Evolutionary conservation across 92 coral and sea anemone genomes (phyloP), one percentile per base, ranked within the genome.

Genomic region (Galaxea fascicularis): DNA sequence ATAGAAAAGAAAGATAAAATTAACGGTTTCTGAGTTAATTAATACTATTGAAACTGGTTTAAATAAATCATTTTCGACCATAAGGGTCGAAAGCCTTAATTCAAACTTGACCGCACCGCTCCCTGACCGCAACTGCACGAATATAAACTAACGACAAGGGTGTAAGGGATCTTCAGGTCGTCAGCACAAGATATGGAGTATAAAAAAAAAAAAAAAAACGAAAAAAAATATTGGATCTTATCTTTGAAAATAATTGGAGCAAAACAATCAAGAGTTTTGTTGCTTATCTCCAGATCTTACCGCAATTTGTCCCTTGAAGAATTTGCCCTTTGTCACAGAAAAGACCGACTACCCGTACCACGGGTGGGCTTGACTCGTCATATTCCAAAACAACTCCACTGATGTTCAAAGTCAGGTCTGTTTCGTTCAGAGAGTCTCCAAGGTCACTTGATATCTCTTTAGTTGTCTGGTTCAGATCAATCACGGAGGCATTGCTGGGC

Each of bases 251-350:
- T 62, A 12, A 62, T 62, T 22, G 20, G 20, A 62, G 10, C 25
- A 6, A 62, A 30, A 16, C 53, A 18, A 30, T 70, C 13, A 18
- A 31, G 49, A 70, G 10, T 20, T 18, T 10, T 22, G 25, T 9
- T 64, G 4, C 12, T 24, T 9, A 21, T 10, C 10, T 28, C 6
- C 3, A 16, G 1, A 45, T 25, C 92, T 85, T 65, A 85, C 93
- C 93, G 73, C 93, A 89, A 7, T 21, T 44, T 14, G 51, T 54
- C 28, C 82, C 86, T 0, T 25, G 75, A 4, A 49, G 82, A 3
- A 89, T 87, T 85, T 80, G 83, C 4, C 90, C 93, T 18, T 56
- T 60, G 54, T 12, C 74, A 69, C 93, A 89, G 4, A 52, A n/a
- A 14, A 74, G 30, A 63, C 77, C 29, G 8, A 56, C 73, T 14